phyloP scores from a whole-genome alignment of 2,888 invertebrate species.

The Noctua janthe region DNA sequence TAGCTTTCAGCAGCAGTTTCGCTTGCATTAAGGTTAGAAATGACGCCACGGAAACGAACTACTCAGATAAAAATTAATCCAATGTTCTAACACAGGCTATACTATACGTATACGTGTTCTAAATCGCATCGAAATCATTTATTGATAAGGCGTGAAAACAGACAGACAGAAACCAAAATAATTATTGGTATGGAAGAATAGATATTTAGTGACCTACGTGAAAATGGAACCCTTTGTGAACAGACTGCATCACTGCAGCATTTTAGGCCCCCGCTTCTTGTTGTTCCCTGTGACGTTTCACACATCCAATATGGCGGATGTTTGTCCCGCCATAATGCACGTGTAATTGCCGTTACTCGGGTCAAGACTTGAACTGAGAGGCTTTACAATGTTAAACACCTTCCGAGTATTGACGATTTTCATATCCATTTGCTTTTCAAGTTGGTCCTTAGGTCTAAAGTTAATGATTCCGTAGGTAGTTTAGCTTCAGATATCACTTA shows the following conservation, averaged over 20 bases:
- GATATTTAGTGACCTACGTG: not conserved
- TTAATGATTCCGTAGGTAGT: not conserved
- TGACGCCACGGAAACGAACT: not conserved
- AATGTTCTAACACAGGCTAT: not conserved
- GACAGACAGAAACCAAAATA: not conserved
- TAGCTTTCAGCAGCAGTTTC: not conserved
- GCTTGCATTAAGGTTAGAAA: not conserved
- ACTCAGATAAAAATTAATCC: not conserved
- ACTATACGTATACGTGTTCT: not conserved
- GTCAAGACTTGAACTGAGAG: slow-evolving; percentile 43
- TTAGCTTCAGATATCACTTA: slow-evolving; percentile 9
- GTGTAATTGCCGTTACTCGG: slow-evolving; percentile 63
- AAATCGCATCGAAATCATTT: not conserved
- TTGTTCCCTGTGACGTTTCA: slow-evolving; percentile 44
- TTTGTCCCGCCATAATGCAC: slow-evolving; percentile 63
- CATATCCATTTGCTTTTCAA: slow-evolving; percentile 50
- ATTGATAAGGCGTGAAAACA: not conserved
- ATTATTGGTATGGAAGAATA: not conserved
- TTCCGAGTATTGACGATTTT: slow-evolving; percentile 39
- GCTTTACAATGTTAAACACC: slow-evolving; percentile 42
- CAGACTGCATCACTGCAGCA: not conserved
- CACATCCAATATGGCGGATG: slow-evolving; percentile 52
- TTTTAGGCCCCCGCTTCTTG: slow-evolving; percentile 20
- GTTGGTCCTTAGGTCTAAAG: slow-evolving; percentile 8
- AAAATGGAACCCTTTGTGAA: not conserved